These are phyloP conservation scores for Eupithecia dodoneata DNA, from an alignment of 2,888 invertebrate genomes.

Conservation along the genomic window DNA sequence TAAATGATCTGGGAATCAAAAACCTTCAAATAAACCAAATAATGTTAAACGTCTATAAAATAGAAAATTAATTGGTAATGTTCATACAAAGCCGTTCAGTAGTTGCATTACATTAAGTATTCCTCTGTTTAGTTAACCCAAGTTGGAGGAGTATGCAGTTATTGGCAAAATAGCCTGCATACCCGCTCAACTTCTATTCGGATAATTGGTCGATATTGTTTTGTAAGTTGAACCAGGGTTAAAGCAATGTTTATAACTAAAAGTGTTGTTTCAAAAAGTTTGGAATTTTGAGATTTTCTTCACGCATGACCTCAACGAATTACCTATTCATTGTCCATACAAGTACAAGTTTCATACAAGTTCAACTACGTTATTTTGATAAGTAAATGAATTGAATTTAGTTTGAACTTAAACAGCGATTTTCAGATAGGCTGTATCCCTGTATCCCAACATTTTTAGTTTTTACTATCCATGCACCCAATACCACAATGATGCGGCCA, in stretches of 20 bases:
- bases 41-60: too few species aligned
- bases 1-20: not conserved
- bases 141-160: slow-evolving; percentile 13
- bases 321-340: not conserved
- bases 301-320: not conserved
- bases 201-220: slow-evolving; percentile 9
- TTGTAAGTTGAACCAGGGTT: slow-evolving; percentile 6
- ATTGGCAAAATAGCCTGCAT: slow-evolving; percentile 18
- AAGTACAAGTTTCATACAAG: too few species aligned
- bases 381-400: too few species aligned
- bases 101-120: not conserved
- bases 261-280: not conserved
- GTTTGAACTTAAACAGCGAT: too few species aligned
- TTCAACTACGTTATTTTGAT: not conserved
- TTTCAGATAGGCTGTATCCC: too few species aligned
- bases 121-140: not conserved
- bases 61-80: not conserved
- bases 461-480: too few species aligned
- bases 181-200: not conserved
- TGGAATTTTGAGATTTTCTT: not conserved
- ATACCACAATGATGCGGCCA: too few species aligned
- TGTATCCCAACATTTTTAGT: too few species aligned
- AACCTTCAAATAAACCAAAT: too few species aligned
- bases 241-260: not conserved
- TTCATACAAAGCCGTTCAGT: not conserved